phyloP scores from a whole-genome alignment of 2,797 vertebrate genomes.

The Phyllotis vaccarum region DNA sequence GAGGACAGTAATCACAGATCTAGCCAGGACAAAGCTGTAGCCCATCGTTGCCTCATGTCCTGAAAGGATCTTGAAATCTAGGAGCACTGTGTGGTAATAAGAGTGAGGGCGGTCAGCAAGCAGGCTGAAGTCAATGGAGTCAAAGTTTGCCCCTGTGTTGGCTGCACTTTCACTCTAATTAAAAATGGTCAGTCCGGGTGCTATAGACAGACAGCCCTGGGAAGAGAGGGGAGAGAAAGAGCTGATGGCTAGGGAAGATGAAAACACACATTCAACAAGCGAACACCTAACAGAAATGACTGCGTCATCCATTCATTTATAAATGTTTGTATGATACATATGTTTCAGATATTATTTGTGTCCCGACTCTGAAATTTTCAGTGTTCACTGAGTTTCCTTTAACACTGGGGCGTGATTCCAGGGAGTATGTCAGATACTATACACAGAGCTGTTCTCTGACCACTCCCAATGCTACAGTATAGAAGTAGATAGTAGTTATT shows the following conservation, averaged over 20 bases:
- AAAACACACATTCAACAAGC: not conserved
- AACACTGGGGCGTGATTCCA: not conserved
- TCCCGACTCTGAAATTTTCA: not conserved
- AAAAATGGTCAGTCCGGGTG: not conserved
- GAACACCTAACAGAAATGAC: not conserved
- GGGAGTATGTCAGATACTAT: not conserved
- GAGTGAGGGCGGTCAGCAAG: not conserved
- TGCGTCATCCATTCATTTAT: not conserved
- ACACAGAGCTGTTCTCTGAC: not conserved
- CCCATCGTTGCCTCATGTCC: slow-evolving; percentile 43
- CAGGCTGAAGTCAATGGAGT: not conserved
- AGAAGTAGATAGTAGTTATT: not conserved
- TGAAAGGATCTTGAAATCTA: slow-evolving; percentile 66
- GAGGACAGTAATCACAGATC: not conserved
- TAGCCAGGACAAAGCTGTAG: not conserved
- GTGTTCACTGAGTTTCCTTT: not conserved
- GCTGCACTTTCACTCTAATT: not conserved
- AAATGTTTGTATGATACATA: not conserved
- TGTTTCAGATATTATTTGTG: slow-evolving; percentile 5
- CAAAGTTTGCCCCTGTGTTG: not conserved
- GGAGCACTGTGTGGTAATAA: slow-evolving; percentile 54
- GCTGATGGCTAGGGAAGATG: not conserved
- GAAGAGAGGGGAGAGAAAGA: not conserved
- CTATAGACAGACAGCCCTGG: not conserved
- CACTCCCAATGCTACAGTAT: not conserved